Percentiles rank a stretch among this genome's conserved stretches.
Evolutionary conservation across 2,797 vertebrate species (phyloP).

Genomic region (Coendou prehensilis): DNA sequence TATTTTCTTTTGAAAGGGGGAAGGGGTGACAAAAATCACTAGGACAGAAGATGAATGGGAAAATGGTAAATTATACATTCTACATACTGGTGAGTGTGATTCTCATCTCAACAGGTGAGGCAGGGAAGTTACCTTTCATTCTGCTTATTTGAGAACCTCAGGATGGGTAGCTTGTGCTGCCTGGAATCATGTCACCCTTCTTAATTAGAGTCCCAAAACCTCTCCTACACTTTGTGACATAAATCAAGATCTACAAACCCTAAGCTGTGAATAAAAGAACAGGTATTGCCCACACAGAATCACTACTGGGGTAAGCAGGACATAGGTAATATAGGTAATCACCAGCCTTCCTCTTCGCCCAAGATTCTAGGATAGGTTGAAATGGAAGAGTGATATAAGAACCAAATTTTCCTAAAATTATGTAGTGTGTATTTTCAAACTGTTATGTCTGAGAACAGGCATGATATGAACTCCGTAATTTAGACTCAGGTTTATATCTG

Average conservation of each 20-base stretch:
- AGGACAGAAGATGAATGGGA: not conserved
- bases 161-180: not conserved
- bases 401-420: conserved; percentile 67
- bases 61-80: not conserved
- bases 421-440: conserved; percentile 73
- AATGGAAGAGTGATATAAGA: not conserved
- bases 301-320: not conserved
- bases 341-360: not conserved
- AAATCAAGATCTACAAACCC: not conserved
- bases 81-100: not conserved
- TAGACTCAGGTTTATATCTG: conserved; percentile 77
- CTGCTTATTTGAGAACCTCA: not conserved
- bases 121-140: not conserved
- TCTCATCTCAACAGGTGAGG: not conserved
- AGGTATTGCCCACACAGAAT: conserved; percentile 19
- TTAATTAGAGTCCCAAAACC: not conserved
- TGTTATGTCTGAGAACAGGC: conserved; percentile 80
- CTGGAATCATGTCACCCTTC: not conserved
- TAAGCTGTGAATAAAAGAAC: conserved; percentile 56
- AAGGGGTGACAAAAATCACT: not conserved
- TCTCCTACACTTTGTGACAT: not conserved
- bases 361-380: not conserved
- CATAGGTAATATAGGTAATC: not conserved
- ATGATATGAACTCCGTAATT: conserved; percentile 73
- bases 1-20: conserved; percentile 44